Conservation (phyloP, 2,888 invertebrate species). For the Spisula subtruncata region DNA sequence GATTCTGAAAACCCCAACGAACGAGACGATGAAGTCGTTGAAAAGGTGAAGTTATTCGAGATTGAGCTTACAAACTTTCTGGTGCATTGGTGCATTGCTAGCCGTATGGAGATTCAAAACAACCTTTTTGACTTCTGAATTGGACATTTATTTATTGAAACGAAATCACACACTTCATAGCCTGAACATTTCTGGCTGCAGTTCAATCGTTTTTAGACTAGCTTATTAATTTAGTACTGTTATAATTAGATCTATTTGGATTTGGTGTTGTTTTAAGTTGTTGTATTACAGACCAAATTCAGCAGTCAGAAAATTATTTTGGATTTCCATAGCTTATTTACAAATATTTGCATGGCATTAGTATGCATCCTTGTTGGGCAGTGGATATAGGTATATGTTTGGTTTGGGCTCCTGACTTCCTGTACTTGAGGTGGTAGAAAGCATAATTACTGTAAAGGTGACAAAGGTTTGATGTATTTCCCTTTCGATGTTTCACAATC, state of each 20-base stretch:
- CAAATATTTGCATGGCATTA: slow-evolving; percentile 8
- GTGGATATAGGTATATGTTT: background rate
- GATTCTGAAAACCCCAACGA: slow-evolving; percentile 67
- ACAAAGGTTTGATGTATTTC: background rate
- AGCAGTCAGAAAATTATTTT: background rate
- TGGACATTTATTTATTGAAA: too few relatives aligned
- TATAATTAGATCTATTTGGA: too few relatives aligned
- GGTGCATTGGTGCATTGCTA: slow-evolving; percentile 4
- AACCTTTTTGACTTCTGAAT: slow-evolving; percentile 2
- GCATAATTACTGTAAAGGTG: background rate
- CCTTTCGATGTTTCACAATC: background rate
- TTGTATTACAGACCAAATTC: background rate
- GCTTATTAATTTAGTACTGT: too few relatives aligned
- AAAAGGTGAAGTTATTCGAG: slow-evolving; percentile 72
- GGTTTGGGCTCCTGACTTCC: background rate
- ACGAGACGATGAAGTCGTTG: slow-evolving; percentile 66
- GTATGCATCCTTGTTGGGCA: background rate
- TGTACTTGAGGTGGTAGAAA: background rate
- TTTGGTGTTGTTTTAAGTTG: too few relatives aligned
- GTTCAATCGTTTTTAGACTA: too few relatives aligned
- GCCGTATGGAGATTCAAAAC: background rate
- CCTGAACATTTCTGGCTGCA: too few relatives aligned
- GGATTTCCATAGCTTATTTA: background rate
- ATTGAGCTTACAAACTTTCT: background rate
- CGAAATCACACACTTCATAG: too few relatives aligned